Conservation (phyloP, 2,888 invertebrate genomes). For the Leptura quadrifasciata region DNA sequence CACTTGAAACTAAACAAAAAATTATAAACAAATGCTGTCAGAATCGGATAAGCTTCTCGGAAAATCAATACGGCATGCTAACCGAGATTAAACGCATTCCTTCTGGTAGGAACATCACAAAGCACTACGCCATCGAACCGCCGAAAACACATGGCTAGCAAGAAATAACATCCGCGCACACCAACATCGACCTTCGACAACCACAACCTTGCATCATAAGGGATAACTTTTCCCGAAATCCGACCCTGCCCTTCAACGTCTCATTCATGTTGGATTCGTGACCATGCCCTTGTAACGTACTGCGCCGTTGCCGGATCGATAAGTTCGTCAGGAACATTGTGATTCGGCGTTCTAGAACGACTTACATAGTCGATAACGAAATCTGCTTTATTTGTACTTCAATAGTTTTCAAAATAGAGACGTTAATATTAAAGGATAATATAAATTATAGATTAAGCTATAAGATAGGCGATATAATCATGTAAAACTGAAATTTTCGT, state of each 20-base stretch:
- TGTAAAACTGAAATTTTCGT: too few relatives aligned
- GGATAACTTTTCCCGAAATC: constrained; percentile 37
- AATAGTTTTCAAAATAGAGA: too few relatives aligned
- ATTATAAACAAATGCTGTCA: constrained; percentile 1
- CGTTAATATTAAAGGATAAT: too few relatives aligned
- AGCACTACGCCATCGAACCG: not conserved
- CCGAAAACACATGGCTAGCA: not conserved
- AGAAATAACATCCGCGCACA: constrained; percentile 27
- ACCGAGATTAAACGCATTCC: constrained; percentile 13
- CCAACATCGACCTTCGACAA: constrained; percentile 24
- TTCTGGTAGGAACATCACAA: not conserved
- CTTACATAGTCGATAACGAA: not conserved
- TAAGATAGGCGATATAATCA: too few relatives aligned
- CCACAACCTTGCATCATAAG: constrained; percentile 25
- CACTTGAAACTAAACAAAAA: not conserved
- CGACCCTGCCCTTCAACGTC: constrained; percentile 44
- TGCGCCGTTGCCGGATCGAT: not conserved
- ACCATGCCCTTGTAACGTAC: constrained; percentile 36
- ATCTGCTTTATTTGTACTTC: not conserved
- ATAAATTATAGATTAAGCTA: too few relatives aligned
- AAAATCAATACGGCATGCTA: constrained; percentile 20
- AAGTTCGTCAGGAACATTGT: not conserved
- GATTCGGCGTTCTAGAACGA: not conserved
- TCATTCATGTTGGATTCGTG: constrained; percentile 20
- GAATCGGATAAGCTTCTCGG: not conserved